phyloP scores from a whole-genome alignment of 2,888 invertebrate genomes.

The Nymphalis urticae region DNA sequence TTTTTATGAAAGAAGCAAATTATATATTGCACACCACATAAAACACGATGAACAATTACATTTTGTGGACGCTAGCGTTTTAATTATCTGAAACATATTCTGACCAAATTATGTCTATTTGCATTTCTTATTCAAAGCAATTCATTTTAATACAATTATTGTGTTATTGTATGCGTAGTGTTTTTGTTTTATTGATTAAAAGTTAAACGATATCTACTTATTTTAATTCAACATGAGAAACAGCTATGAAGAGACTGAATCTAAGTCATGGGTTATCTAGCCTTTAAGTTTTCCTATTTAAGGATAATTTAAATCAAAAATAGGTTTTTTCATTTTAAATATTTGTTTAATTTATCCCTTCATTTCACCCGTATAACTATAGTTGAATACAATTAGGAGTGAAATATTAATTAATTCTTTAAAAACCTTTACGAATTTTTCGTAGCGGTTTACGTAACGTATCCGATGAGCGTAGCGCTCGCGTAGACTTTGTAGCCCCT shows the following conservation, averaged over 20 bases:
- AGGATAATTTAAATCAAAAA: not conserved
- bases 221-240: no score
- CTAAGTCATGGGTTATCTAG: not conserved
- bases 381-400: slow-evolving; percentile 6
- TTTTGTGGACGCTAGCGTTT: not conserved
- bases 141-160: not conserved
- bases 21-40: not conserved
- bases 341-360: not conserved
- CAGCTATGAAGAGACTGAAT: no score
- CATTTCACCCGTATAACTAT: not conserved
- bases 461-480: slow-evolving; percentile 10
- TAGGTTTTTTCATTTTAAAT: not conserved
- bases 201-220: no score
- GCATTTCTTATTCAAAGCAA: not conserved
- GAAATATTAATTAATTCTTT: slow-evolving; percentile 8
- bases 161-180: no score
- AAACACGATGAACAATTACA: not conserved
- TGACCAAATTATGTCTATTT: not conserved
- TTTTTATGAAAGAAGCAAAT: not conserved
- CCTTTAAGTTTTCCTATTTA: not conserved
- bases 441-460: slow-evolving; percentile 14
- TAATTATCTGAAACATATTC: not conserved
- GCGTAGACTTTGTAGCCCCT: slow-evolving; percentile 14
- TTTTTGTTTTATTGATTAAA: no score
- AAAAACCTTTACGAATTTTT: slow-evolving; percentile 6